Conservation (phyloP, 2,113 vertebrate species). For the Ctenodactylus gundi region DNA sequence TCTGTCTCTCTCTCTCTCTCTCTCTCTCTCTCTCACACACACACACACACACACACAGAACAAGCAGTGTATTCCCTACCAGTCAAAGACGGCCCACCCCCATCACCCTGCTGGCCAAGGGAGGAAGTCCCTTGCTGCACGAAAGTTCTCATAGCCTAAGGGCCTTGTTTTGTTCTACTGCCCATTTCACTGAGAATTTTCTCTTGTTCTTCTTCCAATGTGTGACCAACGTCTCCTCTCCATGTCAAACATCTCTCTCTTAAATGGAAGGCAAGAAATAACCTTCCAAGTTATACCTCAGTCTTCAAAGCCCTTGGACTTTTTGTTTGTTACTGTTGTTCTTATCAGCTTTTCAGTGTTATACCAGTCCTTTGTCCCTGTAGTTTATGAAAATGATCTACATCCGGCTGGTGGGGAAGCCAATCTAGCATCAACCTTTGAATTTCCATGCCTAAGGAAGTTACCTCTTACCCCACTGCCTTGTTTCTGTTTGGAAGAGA, state of each 20-base stretch:
- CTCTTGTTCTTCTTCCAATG: not conserved
- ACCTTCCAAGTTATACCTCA: not conserved
- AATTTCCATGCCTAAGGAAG: not conserved
- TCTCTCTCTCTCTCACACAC: no score
- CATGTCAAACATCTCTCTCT: not conserved
- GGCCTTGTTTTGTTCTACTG: not conserved
- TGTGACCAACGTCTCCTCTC: not conserved
- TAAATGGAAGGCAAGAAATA: not conserved
- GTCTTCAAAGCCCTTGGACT: not conserved
- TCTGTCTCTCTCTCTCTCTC: no score
- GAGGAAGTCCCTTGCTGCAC: not conserved
- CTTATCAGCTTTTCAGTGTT: not conserved
- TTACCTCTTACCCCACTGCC: not conserved
- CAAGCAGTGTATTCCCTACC: not conserved
- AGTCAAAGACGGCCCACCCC: not conserved
- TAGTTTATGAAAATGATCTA: not conserved
- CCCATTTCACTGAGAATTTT: not conserved
- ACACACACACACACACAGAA: not conserved
- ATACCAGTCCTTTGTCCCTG: not conserved
- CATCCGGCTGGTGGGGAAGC: not conserved
- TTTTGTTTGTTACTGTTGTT: not conserved
- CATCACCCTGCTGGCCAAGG: no score
- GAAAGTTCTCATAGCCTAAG: rapidly evolving
- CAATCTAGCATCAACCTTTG: not conserved
- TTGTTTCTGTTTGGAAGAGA: not conserved